Evolutionary conservation across 2,888 invertebrate genomes (phyloP).

Genomic region (Yponomeuta sedellus): DNA sequence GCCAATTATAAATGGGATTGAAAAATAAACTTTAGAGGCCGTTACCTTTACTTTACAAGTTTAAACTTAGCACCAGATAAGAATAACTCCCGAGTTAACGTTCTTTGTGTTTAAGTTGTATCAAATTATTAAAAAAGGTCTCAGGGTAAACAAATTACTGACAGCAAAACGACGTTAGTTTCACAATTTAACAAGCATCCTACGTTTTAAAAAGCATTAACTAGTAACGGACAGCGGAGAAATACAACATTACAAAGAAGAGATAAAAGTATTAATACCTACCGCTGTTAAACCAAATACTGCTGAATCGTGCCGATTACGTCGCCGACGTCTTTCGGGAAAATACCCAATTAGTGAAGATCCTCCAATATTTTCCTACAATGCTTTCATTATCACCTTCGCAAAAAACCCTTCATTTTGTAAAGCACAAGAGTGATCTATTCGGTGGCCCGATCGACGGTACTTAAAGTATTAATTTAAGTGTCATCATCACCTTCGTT

Average conservation of each 20-base stretch:
- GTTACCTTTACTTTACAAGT: background rate
- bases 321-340: background rate
- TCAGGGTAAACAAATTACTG: no score
- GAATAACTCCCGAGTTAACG: background rate
- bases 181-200: no score
- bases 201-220: no score
- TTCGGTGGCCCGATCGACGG: background rate
- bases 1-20: background rate
- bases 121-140: no score
- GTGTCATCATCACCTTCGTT: background rate
- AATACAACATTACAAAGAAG: no score
- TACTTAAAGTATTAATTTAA: background rate
- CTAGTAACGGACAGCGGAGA: no score
- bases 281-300: background rate
- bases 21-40: background rate
- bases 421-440: background rate
- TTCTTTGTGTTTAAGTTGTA: background rate
- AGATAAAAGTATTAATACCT: background rate
- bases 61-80: background rate
- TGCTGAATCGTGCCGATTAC: background rate
- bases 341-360: constrained; percentile 1
- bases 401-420: no score
- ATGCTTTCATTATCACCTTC: background rate
- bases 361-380: background rate
- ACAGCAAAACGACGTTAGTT: no score